Conservation (phyloP, 2,113 vertebrate species). For the Pavo muticus region DNA sequence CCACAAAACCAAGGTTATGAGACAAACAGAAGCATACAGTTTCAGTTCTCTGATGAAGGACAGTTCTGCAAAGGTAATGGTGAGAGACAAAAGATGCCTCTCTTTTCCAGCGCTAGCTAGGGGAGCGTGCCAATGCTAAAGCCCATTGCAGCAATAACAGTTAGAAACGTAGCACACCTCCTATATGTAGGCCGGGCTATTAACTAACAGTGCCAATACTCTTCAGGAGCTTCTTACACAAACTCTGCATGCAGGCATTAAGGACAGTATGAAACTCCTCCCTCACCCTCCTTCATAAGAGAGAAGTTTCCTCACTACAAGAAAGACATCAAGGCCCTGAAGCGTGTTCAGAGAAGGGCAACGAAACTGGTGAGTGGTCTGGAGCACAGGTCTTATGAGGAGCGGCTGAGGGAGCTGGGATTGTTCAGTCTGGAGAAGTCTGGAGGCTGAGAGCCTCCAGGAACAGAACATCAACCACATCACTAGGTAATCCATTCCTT, state of each 20-base stretch:
- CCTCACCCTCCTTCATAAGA: background rate
- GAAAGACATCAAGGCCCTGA: too few species aligned
- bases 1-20: background rate
- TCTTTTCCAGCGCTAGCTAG: background rate
- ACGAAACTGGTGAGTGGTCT: too few species aligned
- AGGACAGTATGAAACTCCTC: background rate
- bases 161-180: accelerated
- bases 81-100: background rate
- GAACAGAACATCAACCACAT: too few species aligned
- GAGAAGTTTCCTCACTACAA: too few species aligned
- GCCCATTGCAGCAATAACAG: background rate
- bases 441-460: too few species aligned
- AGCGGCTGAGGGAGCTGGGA: too few species aligned
- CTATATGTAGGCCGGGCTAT: background rate
- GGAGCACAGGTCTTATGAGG: too few species aligned
- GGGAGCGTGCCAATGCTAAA: background rate
- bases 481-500: too few species aligned
- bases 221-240: background rate
- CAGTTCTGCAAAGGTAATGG: background rate
- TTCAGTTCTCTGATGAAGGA: background rate
- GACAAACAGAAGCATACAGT: background rate
- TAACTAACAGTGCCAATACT: background rate
- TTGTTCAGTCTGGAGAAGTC: too few species aligned
- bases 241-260: background rate
- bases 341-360: too few species aligned